Conservation (phyloP, 23 tunicate species). For the Phallusia fumigata region DNA sequence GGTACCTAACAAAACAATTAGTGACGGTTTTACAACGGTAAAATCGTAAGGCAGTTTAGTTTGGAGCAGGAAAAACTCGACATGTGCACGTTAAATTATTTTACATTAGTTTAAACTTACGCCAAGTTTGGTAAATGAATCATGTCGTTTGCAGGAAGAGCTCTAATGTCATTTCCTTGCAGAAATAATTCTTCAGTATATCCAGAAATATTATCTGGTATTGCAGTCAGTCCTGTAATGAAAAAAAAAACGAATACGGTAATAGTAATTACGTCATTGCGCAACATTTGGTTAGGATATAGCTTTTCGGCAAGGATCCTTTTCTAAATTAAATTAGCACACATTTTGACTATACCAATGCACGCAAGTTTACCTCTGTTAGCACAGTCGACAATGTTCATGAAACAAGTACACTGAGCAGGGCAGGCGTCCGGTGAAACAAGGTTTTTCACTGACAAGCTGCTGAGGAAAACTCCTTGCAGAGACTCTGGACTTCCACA, state of each 20-base stretch:
- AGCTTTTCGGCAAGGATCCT: too few species aligned
- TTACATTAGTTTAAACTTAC: conserved; percentile 2
- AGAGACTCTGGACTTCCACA: background rate
- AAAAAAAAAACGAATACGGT: background rate
- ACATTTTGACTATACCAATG: too few species aligned
- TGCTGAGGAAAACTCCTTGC: background rate
- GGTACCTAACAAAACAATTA: conserved; percentile 11
- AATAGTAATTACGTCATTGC: too few species aligned
- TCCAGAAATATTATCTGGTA: background rate
- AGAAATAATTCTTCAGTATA: conserved; percentile 48
- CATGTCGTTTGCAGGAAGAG: conserved; percentile 10
- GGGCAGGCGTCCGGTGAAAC: background rate
- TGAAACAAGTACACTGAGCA: background rate
- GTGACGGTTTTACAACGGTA: background rate
- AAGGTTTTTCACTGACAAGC: background rate
- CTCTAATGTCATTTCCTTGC: conserved; percentile 34
- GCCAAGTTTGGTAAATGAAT: background rate
- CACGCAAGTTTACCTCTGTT: background rate
- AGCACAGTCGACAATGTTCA: background rate
- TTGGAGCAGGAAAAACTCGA: background rate
- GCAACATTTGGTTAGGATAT: too few species aligned
- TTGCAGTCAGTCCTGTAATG: background rate
- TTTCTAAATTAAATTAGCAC: too few species aligned
- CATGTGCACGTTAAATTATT: background rate
- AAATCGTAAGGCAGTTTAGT: background rate